A percentile compares a stretch with the other conserved stretches of the same genome.
Conservation (phyloP, 2,113 vertebrate genomes). For the Pelmatolapia mariae region DNA sequence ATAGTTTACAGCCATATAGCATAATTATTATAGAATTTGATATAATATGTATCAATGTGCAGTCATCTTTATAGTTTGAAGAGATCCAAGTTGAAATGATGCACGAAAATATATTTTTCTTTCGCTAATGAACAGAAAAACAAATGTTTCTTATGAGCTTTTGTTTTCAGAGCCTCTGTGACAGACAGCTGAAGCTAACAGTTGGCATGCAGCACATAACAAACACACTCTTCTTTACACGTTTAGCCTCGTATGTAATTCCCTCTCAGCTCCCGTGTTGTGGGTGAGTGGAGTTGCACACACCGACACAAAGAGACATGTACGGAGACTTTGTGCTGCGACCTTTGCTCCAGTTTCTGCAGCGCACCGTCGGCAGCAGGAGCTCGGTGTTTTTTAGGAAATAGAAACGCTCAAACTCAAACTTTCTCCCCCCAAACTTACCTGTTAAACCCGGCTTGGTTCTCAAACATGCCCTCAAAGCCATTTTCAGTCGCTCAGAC, state of each 20-base stretch:
- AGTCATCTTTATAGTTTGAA: neutral
- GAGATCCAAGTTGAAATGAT: neutral
- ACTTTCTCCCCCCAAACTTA: fast-evolving
- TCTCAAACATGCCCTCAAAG: slow-evolving; percentile 22
- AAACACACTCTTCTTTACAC: neutral
- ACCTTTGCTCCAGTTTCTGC: slow-evolving; percentile 34
- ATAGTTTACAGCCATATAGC: fast-evolving
- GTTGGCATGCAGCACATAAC: neutral
- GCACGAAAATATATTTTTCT: neutral
- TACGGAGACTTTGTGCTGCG: neutral
- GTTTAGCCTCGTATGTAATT: neutral
- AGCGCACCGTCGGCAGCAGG: neutral
- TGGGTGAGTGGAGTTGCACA: neutral
- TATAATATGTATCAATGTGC: neutral
- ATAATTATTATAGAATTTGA: neutral
- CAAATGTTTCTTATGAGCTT: neutral
- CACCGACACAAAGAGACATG: neutral
- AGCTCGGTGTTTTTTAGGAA: neutral
- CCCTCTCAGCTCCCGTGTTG: neutral
- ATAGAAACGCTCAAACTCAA: fast-evolving
- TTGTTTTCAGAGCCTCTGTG: fast-evolving
- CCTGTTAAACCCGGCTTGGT: neutral
- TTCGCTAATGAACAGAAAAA: neutral
- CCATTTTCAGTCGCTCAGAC: slow-evolving; percentile 3
- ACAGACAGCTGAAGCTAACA: neutral